These are phyloP conservation scores for Delia radicum DNA, from an alignment of 1,140 invertebrate genomes.

Conservation along the genomic window DNA sequence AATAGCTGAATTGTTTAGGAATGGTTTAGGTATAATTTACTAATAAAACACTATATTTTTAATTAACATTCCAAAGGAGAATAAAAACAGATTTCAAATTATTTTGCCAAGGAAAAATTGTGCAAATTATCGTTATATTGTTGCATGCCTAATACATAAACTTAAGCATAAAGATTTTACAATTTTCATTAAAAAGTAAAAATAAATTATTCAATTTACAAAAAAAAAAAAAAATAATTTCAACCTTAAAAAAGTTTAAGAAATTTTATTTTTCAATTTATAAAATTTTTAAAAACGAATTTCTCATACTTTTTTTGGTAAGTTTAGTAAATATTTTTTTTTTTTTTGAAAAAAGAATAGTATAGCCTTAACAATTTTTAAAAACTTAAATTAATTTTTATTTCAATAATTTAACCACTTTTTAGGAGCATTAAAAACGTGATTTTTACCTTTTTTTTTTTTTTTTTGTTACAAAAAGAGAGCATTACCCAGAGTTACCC, in stretches of 20 bases:
- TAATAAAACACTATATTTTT: neutral
- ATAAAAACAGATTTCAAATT: neutral
- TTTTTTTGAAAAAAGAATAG: no score
- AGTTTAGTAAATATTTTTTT: no score
- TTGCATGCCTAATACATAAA: neutral
- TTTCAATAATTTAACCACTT: neutral
- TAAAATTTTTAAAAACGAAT: no score
- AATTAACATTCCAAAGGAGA: neutral
- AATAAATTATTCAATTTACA: no score
- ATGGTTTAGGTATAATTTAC: neutral
- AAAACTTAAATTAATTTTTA: neutral
- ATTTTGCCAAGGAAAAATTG: no score
- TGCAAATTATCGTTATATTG: neutral
- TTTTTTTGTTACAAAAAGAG: constrained; percentile 38
- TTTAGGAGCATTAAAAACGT: neutral
- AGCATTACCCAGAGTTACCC: constrained; percentile 46
- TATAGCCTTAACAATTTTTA: no score
- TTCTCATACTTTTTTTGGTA: no score
- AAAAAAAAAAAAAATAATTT: no score
- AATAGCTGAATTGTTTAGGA: neutral
- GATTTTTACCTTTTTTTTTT: neutral
- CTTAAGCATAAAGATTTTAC: no score
- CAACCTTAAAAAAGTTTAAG: no score
- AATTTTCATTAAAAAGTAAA: no score
- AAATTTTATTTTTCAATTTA: no score